A percentile compares a stretch with the other conserved stretches of the same genome.
phyloP scores from a whole-genome alignment of 2,797 vertebrate genomes.

The Sebastes nivosus region DNA sequence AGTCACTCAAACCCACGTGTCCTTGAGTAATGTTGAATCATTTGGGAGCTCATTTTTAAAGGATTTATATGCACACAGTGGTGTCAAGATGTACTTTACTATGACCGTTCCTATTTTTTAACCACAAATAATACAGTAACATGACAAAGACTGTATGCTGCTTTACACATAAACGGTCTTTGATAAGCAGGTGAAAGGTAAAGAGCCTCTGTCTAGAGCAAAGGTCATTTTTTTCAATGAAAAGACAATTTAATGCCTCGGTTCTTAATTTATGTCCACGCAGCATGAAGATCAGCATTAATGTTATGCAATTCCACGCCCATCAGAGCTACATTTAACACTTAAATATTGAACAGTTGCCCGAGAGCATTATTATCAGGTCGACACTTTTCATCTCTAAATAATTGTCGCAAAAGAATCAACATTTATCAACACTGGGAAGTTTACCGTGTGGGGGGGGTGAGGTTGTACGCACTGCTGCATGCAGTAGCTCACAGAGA shows the following conservation, averaged over 20 bases:
- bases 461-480: background rate
- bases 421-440: background rate
- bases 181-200: background rate
- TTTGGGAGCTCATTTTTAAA: background rate
- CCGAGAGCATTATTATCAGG: background rate
- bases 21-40: background rate
- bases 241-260: background rate
- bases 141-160: background rate
- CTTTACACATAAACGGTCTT: background rate
- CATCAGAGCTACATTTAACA: background rate
- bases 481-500: slow-evolving; percentile 8
- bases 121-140: background rate
- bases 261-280: background rate
- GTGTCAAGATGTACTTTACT: background rate
- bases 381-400: background rate
- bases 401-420: background rate
- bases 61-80: background rate
- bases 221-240: background rate
- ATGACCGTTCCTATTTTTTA: background rate
- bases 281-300: background rate
- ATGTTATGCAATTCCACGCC: background rate
- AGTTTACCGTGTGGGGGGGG: background rate
- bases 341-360: background rate
- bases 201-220: background rate
- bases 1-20: background rate